phyloP scores from a whole-genome alignment of 2,888 invertebrate species.

The Ceramica pisi region DNA sequence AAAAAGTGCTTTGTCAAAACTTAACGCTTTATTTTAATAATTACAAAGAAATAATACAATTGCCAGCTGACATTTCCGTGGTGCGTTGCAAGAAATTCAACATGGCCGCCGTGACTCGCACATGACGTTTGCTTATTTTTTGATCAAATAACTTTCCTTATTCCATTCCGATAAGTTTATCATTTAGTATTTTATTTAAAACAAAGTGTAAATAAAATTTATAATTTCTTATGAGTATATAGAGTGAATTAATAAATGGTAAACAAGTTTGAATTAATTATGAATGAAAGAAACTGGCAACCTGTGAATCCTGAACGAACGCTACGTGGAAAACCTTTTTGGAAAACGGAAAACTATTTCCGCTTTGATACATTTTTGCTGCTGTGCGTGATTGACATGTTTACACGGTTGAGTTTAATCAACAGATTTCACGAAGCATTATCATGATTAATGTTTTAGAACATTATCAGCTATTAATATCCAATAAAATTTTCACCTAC shows the following conservation, averaged over 20 bases:
- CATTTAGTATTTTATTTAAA: not conserved
- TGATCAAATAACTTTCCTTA: constrained; percentile 70
- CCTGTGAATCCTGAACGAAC: constrained; percentile 73
- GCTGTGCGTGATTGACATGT: constrained; percentile 52
- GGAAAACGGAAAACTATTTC: constrained; percentile 62
- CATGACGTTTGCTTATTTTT: constrained; percentile 83
- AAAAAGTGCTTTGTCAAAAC: constrained; percentile 71
- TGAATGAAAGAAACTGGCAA: constrained; percentile 44
- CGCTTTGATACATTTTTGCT: constrained; percentile 42
- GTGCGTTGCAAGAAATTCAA: constrained; percentile 90
- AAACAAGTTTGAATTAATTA: constrained; percentile 10
- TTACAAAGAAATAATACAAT: constrained; percentile 84
- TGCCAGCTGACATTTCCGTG: constrained; percentile 91
- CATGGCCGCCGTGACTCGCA: constrained; percentile 87
- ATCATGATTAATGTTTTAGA: constrained; percentile 45
- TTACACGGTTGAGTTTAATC: constrained; percentile 42
- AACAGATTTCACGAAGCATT: constrained; percentile 43
- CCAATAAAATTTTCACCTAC: constrained; percentile 84
- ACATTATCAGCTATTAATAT: constrained; percentile 30
- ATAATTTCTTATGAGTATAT: constrained; percentile 4
- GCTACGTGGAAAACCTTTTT: constrained; percentile 78
- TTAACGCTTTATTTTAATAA: constrained; percentile 79
- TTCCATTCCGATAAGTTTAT: not conserved
- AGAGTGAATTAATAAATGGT: constrained; percentile 28
- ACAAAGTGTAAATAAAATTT: not conserved